These are phyloP conservation scores for Bilobella aurantiaca DNA, from an alignment of 1,140 invertebrate species.

Conservation along the genomic window DNA sequence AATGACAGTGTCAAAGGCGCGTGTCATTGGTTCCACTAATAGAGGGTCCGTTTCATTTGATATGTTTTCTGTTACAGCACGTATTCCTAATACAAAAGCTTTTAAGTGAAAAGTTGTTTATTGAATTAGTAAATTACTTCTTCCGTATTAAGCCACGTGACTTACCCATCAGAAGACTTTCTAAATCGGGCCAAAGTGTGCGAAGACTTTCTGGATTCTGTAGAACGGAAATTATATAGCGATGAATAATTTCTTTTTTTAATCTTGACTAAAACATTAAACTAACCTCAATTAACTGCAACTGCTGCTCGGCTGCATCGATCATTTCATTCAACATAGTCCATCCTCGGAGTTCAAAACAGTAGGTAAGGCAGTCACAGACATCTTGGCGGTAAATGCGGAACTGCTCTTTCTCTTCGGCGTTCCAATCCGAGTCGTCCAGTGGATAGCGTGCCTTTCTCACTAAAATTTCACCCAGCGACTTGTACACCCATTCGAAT, in stretches of 20 bases:
- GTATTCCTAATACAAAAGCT: slow-evolving; percentile 16
- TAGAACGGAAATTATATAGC: background rate
- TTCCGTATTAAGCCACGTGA: too few species aligned
- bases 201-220: slow-evolving; percentile 17
- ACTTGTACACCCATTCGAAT: slow-evolving; percentile 32
- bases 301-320: slow-evolving; percentile 18
- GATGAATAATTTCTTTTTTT: background rate
- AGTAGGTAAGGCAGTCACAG: slow-evolving; percentile 31
- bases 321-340: slow-evolving; percentile 31
- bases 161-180: slow-evolving; percentile 19
- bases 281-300: slow-evolving; percentile 15
- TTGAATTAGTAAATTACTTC: background rate
- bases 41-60: slow-evolving; percentile 30
- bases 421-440: slow-evolving; percentile 22
- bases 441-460: slow-evolving; percentile 27
- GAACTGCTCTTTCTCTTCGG: slow-evolving; percentile 32
- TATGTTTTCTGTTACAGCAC: slow-evolving; percentile 31
- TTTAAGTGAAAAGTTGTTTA: slow-evolving; percentile 13
- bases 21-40: slow-evolving; percentile 28
- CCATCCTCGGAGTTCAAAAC: slow-evolving; percentile 32
- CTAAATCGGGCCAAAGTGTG: slow-evolving; percentile 16
- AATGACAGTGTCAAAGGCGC: slow-evolving; percentile 28
- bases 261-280: background rate
- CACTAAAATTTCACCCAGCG: slow-evolving; percentile 26
- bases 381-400: slow-evolving; percentile 33